These are phyloP conservation scores for Triplophysa rosa DNA, from an alignment of 2,113 vertebrate genomes.

Conservation along the genomic window DNA sequence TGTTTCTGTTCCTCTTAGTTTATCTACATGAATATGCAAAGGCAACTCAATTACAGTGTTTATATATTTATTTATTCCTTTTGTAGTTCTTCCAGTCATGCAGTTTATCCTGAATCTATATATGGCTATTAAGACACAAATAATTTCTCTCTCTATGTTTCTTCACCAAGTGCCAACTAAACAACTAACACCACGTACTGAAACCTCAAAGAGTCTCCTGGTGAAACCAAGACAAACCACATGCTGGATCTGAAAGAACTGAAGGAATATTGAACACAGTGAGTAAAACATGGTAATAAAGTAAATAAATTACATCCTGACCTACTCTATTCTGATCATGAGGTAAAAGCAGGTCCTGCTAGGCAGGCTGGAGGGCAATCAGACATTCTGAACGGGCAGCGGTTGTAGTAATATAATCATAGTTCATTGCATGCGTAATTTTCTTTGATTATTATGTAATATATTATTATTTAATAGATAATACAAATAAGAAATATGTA, in stretches of 20 bases:
- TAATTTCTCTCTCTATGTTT: slow-evolving; percentile 36
- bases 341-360: neutral
- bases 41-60: slow-evolving; percentile 26
- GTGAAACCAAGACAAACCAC: slow-evolving; percentile 58
- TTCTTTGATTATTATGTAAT: too few species aligned
- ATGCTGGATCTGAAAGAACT: slow-evolving; percentile 49
- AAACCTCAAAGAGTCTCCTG: slow-evolving; percentile 63
- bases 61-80: slow-evolving; percentile 49
- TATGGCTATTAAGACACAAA: slow-evolving; percentile 27
- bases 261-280: slow-evolving; percentile 68
- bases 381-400: too few species aligned
- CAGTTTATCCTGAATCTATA: slow-evolving; percentile 12
- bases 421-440: too few species aligned
- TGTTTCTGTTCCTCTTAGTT: slow-evolving; percentile 39
- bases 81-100: slow-evolving; percentile 12
- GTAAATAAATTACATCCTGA: slow-evolving; percentile 21
- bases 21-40: slow-evolving; percentile 46
- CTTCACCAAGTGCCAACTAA: slow-evolving; percentile 70
- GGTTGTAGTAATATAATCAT: too few species aligned
- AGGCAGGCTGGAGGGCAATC: too few species aligned
- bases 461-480: too few species aligned
- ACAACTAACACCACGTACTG: slow-evolving; percentile 55
- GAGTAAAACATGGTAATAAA: slow-evolving; percentile 42
- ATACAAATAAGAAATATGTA: too few species aligned
- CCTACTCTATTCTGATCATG: slow-evolving; percentile 23